These are phyloP conservation scores for Sclerodermus sp. DNA, from an alignment of 2,888 invertebrate species.

Conservation along the genomic window DNA sequence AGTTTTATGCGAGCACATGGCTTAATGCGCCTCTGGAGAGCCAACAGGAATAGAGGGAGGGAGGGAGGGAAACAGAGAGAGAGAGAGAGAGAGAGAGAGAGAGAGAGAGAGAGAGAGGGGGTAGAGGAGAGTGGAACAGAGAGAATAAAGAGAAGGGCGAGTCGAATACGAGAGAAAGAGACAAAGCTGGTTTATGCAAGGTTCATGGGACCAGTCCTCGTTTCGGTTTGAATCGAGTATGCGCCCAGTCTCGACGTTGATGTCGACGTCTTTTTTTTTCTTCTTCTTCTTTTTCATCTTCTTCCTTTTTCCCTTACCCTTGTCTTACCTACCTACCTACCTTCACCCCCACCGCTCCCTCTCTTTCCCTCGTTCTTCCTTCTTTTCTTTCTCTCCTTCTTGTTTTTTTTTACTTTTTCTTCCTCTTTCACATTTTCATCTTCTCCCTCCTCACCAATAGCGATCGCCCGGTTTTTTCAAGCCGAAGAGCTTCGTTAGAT, in stretches of 20 bases:
- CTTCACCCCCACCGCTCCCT: background rate
- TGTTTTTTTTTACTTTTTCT: constrained; percentile 7
- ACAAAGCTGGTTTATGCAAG: constrained; percentile 25
- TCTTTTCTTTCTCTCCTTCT: constrained; percentile 1
- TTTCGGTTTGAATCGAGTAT: constrained; percentile 24
- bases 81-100: constrained; percentile 7
- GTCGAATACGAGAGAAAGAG: background rate
- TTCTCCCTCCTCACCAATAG: too few relatives aligned
- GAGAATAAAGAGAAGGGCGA: background rate
- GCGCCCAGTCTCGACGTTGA: constrained; percentile 18
- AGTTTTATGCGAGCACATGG: constrained; percentile 18
- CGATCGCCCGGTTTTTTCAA: constrained; percentile 15
- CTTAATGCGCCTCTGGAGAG: constrained; percentile 17
- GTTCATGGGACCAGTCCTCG: constrained; percentile 29
- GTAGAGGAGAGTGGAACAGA: constrained; percentile 4
- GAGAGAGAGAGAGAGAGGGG: background rate
- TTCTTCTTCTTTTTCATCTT: background rate
- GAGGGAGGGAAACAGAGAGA: background rate
- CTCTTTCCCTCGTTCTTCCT: constrained; percentile 4
- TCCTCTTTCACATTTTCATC: too few relatives aligned
- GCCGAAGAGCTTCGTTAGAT: constrained; percentile 29
- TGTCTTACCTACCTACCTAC: background rate
- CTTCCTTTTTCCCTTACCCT: background rate
- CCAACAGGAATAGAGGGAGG: constrained; percentile 14
- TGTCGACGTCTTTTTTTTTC: constrained; percentile 17